Evolutionary conservation across 2,113 vertebrate genomes (phyloP).

Genomic region (Oncorhynchus masou): DNA sequence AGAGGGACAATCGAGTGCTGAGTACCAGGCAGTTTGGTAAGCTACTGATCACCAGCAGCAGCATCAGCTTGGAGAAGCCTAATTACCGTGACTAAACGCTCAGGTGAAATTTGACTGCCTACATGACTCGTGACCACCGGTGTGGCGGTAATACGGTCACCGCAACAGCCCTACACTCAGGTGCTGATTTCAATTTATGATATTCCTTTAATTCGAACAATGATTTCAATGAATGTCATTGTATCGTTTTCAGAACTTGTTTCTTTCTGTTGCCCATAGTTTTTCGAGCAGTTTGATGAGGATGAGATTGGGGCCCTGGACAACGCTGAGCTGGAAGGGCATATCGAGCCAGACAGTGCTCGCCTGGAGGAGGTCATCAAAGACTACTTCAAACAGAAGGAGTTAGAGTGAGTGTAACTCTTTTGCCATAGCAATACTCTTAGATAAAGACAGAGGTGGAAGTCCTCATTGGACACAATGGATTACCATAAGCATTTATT

Average conservation of each 20-base stretch:
- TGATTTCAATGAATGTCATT: too few species aligned
- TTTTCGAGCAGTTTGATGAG: conserved; percentile 94
- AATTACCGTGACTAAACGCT: too few species aligned
- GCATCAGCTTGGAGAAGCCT: too few species aligned
- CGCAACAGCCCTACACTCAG: too few species aligned
- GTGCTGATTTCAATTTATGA: too few species aligned
- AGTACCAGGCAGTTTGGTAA: too few species aligned
- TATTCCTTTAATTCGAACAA: too few species aligned
- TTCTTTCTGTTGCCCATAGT: conserved; percentile 66
- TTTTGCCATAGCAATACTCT: neutral
- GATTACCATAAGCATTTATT: neutral
- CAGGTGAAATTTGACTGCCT: too few species aligned
- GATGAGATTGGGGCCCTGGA: conserved; percentile 96
- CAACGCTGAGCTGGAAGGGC: conserved; percentile 92
- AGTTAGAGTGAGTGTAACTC: conserved; percentile 79
- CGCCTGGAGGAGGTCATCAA: conserved; percentile 86
- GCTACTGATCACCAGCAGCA: too few species aligned
- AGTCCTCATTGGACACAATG: neutral
- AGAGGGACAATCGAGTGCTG: too few species aligned
- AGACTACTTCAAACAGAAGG: conserved; percentile 88
- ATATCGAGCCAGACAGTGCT: conserved; percentile 80
- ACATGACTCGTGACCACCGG: too few species aligned
- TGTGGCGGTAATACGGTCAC: too few species aligned
- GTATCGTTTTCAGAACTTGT: neutral
- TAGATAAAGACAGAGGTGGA: neutral